Base-by-base conservation (phyloP, 2,113 vertebrate species). In the Gallinago paraguaiae region DNA sequence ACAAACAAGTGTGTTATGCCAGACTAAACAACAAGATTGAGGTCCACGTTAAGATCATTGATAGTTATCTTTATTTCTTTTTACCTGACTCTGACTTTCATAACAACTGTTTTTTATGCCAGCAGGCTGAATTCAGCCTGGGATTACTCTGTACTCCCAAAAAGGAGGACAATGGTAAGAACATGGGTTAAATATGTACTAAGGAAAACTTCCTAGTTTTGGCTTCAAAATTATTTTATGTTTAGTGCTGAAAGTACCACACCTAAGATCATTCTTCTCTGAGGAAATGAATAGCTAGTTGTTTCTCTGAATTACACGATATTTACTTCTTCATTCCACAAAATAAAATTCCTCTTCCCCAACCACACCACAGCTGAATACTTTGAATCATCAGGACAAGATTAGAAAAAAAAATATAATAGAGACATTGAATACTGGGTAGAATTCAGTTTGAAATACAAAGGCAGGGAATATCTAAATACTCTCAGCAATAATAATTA, bases 21-120 rank as follows among this genome's bases (percentile, higher is more conserved):
- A 95, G 76, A 86, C 60, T 92, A 86, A 95, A 94, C 51, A 91
- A 82, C 19, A 43, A 71, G 59, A 59, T 15, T 75, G 53, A 93
- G 28, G 63, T 59, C 28, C 48, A 33, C 53, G 74, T 71, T 85
- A 79, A 75, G 39, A 78, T 28, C 65, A 82, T 16, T 69, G 54
- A 93, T 3, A 2, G 14, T 48, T 82, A 61, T 70, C 17, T 46
- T 16, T 86, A 31, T 45, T 23, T 13, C 14, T 76, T 87, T 79
- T 28, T 68, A 79, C 22, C 19, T 48, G 24, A 74, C 56, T 33
- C 9, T n/a, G 33, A 41, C 30, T 70, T 88, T 86, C 33, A 25
- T n/a, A 82, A 88, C 28, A 69, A 81, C 33, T 43, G 22, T 28
- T 90, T 41, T 30, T 63, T 50, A 68, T 41, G 33, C 31, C 76